Evolutionary conservation across 1,140 invertebrate species (phyloP).

Genomic region (Atta texana): DNA sequence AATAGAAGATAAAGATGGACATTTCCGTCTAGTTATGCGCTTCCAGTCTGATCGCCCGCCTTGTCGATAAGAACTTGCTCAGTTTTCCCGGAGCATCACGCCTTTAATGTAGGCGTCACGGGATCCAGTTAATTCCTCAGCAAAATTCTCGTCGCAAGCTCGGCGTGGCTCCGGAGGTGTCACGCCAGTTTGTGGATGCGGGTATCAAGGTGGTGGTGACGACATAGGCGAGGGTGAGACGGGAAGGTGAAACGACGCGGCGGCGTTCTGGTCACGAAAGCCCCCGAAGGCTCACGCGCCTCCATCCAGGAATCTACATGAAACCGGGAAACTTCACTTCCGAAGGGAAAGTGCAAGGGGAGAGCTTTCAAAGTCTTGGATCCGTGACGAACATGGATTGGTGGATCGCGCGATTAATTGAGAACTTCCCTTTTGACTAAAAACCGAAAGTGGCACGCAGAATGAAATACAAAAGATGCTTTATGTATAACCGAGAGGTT

Average conservation of each 20-base stretch:
- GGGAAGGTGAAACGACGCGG: constrained; percentile 24
- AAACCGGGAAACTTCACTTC: constrained; percentile 53
- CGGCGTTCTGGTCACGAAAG: constrained; percentile 66
- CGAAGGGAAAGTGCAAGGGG: constrained; percentile 16
- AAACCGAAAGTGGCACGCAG: background rate
- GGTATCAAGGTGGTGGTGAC: background rate
- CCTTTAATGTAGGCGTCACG: constrained; percentile 49
- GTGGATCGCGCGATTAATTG: constrained; percentile 37
- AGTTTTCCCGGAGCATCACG: constrained; percentile 20
- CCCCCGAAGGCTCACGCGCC: constrained; percentile 49
- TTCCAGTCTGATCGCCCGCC: background rate
- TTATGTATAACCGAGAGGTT: background rate
- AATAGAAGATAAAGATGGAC: background rate
- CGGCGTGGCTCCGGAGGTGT: constrained; percentile 52
- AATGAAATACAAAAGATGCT: background rate
- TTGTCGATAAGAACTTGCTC: constrained; percentile 30
- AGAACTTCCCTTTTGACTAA: constrained; percentile 39
- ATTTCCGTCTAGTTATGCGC: background rate
- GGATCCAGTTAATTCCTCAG: constrained; percentile 49
- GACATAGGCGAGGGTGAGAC: constrained; percentile 6
- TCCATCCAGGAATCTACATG: constrained; percentile 30
- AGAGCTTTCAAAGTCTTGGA: constrained; percentile 26
- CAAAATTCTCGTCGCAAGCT: constrained; percentile 57
- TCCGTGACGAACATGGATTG: constrained; percentile 20
- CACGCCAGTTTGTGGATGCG: constrained; percentile 35